Base-by-base conservation (phyloP, 2,888 invertebrate species). In the Andrena fulva region DNA sequence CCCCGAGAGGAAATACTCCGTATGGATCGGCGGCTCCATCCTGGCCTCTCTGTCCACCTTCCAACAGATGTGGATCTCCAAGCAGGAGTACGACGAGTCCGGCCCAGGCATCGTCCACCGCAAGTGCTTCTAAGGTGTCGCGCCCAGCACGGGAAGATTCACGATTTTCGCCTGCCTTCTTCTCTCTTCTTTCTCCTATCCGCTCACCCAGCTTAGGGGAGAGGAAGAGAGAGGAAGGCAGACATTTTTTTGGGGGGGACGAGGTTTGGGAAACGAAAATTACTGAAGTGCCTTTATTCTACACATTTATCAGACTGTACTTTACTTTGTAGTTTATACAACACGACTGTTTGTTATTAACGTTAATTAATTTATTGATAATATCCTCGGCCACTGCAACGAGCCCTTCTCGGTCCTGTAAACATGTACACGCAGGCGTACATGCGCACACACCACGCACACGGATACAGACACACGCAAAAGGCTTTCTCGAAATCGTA, bases 1-100 rank as follows among this genome's bases (percentile, higher is more conserved):
- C 75, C 98, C 98, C 87, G 99, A 99, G 96, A 96, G 99, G 94
- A 99, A 99, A 95, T 99, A 99, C 96, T 98, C 98, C 93, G 99
- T 99, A 90, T 99, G 99, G 99, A 99, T 99, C 96, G 99, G 99
- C 94, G 99, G 99, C 90, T 99, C 99, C 94, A 99, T 99, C 95
- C 95, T 99, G 93, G 98, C 98, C 75, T 98, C 98, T 7, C 95
- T 99, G 91, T 97, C 97, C 93, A 97, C 97, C 94, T 97, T 98
- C 96, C 97, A 98, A 94, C 98, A 97, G 94, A 98, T 98, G 97
- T 99, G 98, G 98, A 98, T 98, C 96, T 98, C 98, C 93, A 98
- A 99, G 95, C 98, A 98, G 95, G 98, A 99, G 95, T 99, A 99
- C 96, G 98, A 98, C 94, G 98, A 98, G 95, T 98, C 98, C 92